phyloP scores from a whole-genome alignment of 2,113 vertebrate genomes.

The Pterocles gutturalis region DNA sequence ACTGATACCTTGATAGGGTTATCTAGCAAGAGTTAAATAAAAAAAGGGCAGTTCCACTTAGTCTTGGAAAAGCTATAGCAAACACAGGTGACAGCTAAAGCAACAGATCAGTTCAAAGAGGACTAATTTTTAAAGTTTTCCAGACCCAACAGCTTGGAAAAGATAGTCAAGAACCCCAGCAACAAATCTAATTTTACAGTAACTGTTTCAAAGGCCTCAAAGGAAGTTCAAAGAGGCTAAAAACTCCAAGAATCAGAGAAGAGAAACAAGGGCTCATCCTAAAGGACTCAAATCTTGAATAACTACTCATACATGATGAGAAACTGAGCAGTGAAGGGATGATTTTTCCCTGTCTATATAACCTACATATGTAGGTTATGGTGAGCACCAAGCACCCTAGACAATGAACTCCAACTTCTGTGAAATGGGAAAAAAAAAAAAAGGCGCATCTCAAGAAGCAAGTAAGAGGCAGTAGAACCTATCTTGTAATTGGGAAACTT shows the following conservation, averaged over 20 bases:
- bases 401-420: background rate
- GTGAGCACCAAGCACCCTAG: background rate
- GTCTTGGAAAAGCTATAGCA: background rate
- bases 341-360: background rate
- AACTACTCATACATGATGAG: background rate
- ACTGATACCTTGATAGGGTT: background rate
- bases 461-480: background rate
- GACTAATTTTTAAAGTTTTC: background rate
- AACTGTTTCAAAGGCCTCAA: background rate
- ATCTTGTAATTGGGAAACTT: background rate
- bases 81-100: background rate
- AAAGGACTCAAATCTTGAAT: background rate
- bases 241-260: background rate
- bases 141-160: background rate
- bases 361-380: background rate
- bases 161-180: background rate
- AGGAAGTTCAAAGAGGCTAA: background rate
- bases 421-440: background rate
- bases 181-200: background rate
- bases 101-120: background rate
- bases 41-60: background rate
- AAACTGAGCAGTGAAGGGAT: background rate
- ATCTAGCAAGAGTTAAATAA: background rate
- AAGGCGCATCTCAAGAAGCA: background rate
- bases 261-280: background rate